Base-by-base conservation (phyloP, 2,888 invertebrate species). In the Hydraecia micacea region DNA sequence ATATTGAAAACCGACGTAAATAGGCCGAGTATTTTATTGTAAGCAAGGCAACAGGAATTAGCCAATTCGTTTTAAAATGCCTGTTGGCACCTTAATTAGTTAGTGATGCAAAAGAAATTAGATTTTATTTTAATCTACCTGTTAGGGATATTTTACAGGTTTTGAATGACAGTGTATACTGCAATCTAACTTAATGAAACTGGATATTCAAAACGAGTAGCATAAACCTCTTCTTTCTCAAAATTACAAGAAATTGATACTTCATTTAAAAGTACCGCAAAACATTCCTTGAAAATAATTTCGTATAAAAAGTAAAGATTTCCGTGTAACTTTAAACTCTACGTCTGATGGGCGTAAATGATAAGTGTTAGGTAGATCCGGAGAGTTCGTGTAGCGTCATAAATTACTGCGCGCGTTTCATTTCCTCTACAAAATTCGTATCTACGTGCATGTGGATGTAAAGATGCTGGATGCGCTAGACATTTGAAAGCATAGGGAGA, bases 391-490 rank as follows among this genome's bases (percentile, higher is more conserved):
- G 93, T 92, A 88, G 88, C 90, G 90, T 93, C 90, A 95, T 96
- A 95, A 96, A 96, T 96, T 95, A 93, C 92, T 79, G 88, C 89
- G 91, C 93, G 93, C 94, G 94, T 96, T 96, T 95, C 96, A 96
- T 96, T 96, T 96, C 96, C 96, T 95, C 93, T 90, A 93, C 94
- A 92, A 93, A 94, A 94, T 95, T 94, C 93, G 93, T 94, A 94
- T 92, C 91, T 93, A 92, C 91, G 91, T 84, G 85, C 79, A 85
- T 86, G 76, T 71, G 75, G 85, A 88, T 83, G 71, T 91, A 87
- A 77, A 86, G 82, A 77, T 79, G 62, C 88, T 88, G 80, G 92
- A 91, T 87, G 52, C 2, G 1, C 4, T 32, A 65, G 8, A 36
- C 25, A 5, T 67, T 73, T 70, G 0, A 55, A 36, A 13, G 11